Conservation (phyloP, 2,888 invertebrate genomes). For the Macroteleia sp. region DNA sequence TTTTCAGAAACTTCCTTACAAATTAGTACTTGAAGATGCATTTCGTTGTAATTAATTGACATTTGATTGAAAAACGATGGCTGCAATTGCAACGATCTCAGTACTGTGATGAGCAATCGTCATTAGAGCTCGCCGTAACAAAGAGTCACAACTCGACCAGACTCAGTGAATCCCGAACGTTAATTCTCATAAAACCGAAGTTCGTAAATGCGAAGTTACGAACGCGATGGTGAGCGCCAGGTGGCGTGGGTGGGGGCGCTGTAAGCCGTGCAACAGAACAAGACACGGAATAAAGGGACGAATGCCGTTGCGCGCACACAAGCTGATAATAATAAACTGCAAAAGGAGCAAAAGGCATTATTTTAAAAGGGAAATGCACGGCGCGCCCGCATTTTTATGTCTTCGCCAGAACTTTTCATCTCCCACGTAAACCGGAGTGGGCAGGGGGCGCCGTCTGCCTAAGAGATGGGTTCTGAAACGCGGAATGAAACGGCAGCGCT, state of each 20-base stretch:
- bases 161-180: no score
- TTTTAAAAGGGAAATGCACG: conserved; percentile 84
- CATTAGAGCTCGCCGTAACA: conserved; percentile 39
- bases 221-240: conserved; percentile 66
- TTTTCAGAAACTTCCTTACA: no score
- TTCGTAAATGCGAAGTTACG: conserved; percentile 75
- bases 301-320: conserved; percentile 74
- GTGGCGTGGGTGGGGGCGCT: conserved; percentile 33
- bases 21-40: no score
- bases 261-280: conserved; percentile 42
- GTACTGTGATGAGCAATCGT: conserved; percentile 20
- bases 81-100: conserved; percentile 2
- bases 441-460: conserved; percentile 60
- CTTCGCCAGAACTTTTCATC: conserved; percentile 82
- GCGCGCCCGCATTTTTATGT: conserved; percentile 83
- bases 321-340: conserved; percentile 84
- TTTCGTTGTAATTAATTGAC: neutral
- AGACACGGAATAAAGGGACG: conserved; percentile 57
- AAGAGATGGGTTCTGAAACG: conserved; percentile 74
- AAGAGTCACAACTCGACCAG: no score
- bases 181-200: conserved; percentile 66
- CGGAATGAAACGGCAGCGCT: conserved; percentile 83
- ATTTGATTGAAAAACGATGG: neutral
- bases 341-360: conserved; percentile 82
- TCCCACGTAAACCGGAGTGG: conserved; percentile 68